A percentile compares a stretch with the other conserved stretches of the same genome.
Evolutionary conservation across 23 tunicate genomes (phyloP).

Genomic region (Ascidia mentula): DNA sequence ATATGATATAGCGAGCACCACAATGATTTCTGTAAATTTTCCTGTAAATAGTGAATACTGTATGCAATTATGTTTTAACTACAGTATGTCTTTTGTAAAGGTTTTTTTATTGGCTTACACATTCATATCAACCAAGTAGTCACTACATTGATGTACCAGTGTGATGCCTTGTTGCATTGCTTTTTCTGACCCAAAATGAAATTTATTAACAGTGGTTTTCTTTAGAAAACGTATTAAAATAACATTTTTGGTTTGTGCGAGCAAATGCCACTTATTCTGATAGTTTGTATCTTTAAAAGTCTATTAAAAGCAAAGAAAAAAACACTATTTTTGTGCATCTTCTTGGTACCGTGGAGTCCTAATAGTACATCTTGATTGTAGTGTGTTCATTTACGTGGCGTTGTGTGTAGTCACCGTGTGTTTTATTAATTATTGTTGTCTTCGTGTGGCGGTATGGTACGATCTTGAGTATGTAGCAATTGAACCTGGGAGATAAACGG

Average conservation of each 20-base stretch:
- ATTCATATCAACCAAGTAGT: conserved; percentile 1
- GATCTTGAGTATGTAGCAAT: conserved; percentile 7
- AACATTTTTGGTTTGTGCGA: background rate
- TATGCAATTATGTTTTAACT: background rate
- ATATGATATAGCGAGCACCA: no score
- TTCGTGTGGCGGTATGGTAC: background rate
- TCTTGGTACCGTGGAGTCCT: background rate
- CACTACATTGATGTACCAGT: background rate
- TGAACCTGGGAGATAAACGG: background rate
- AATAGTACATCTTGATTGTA: background rate
- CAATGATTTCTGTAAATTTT: background rate
- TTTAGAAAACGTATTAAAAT: background rate
- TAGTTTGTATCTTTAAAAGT: background rate
- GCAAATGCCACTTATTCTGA: background rate
- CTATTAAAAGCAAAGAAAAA: background rate
- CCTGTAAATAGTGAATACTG: no score
- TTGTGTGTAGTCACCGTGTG: no score
- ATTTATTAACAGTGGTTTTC: background rate
- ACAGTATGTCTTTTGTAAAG: background rate
- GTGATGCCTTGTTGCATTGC: background rate
- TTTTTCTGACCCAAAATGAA: no score
- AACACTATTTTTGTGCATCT: background rate
- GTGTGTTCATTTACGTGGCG: background rate
- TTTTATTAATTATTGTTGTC: background rate
- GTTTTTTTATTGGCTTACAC: background rate